A percentile compares a stretch with the other conserved stretches of the same genome.
Conservation (phyloP, 1,140 invertebrate genomes). For the Euborellia annulipes region DNA sequence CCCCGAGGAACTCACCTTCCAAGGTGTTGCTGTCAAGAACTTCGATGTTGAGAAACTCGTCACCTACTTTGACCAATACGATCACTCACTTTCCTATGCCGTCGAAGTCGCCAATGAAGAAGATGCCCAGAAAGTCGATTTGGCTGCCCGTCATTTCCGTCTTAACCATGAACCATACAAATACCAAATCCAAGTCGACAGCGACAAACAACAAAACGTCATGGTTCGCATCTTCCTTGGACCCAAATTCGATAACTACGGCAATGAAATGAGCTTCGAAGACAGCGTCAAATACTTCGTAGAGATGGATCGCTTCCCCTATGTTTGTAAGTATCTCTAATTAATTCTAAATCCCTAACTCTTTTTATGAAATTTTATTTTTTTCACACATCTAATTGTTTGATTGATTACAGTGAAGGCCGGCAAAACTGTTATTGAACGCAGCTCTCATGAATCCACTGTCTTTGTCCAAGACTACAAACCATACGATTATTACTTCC, state of each 20-base stretch:
- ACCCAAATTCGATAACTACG: slow-evolving; percentile 45
- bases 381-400: too few relatives aligned
- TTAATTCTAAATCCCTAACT: too few relatives aligned
- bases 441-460: slow-evolving; percentile 27
- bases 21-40: slow-evolving; percentile 42
- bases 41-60: slow-evolving; percentile 31
- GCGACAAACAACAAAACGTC: slow-evolving; percentile 34
- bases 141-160: slow-evolving; percentile 37
- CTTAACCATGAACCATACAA: slow-evolving; percentile 46
- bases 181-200: slow-evolving; percentile 38
- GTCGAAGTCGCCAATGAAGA: slow-evolving; percentile 12
- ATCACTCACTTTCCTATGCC: slow-evolving; percentile 17
- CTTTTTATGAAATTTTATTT: too few relatives aligned
- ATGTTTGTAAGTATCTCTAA: slow-evolving; percentile 20
- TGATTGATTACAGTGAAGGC: slow-evolving; percentile 21
- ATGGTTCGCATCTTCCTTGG: slow-evolving; percentile 48
- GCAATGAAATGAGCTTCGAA: slow-evolving; percentile 28
- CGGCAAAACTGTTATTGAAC: slow-evolving; percentile 26
- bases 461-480: slow-evolving; percentile 22
- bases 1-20: slow-evolving; percentile 28
- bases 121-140: slow-evolving; percentile 38
- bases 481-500: slow-evolving; percentile 3
- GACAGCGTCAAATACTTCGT: slow-evolving; percentile 42
- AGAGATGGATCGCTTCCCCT: slow-evolving; percentile 35
- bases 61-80: slow-evolving; percentile 20